Base-by-base conservation (phyloP, 2,113 vertebrate genomes). In the Myotis davidii region DNA sequence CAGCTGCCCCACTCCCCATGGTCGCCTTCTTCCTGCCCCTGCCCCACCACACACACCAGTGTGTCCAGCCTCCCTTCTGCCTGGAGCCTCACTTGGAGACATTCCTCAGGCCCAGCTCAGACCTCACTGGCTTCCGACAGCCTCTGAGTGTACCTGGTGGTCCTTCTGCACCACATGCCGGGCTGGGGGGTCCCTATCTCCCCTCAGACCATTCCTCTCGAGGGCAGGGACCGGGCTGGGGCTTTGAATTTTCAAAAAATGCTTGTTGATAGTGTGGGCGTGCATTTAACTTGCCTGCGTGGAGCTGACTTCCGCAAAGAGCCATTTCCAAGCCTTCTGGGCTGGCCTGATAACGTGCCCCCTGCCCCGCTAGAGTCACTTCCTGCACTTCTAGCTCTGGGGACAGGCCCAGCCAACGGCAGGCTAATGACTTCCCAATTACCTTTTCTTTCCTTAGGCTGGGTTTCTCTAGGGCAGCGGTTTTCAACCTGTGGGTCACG, bases 301-400 rank as follows among this genome's bases (percentile, higher is more conserved):
- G 81, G 70, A 59, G 67, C 92, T 18, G 85, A 50, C 94, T 97
- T 96, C 95, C 92, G 76, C 90, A 81, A 50, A 50, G 84, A n/a
- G 70, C 52, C 27, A 0, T 37, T 78, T 91, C 32, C 48, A 32
- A 39, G 88, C 59, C 48, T 72, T 48, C 92, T 97, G 96, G 56
- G 23, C 84, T 3, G 64, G 72, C 34, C 94, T 94, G 96, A 97
- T 97, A 94, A 94, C 81, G 52, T 25, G 27, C 61, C 78, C 79
- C 85, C 25, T 45, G 54, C 50, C 37, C 39, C 2, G 6, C 6
- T 13, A 17, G 42, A 82, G 92, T 87, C 91, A 85, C 82, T 97
- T 97, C 96, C 96, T 94, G 85, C 37, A n/a, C 61, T 34, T 76
- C 64, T 45, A 61, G 94, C 70, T 67, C 96, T 56, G 56, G 74